phyloP scores from a whole-genome alignment of 2,113 vertebrate genomes.

The Glareola pratincola region DNA sequence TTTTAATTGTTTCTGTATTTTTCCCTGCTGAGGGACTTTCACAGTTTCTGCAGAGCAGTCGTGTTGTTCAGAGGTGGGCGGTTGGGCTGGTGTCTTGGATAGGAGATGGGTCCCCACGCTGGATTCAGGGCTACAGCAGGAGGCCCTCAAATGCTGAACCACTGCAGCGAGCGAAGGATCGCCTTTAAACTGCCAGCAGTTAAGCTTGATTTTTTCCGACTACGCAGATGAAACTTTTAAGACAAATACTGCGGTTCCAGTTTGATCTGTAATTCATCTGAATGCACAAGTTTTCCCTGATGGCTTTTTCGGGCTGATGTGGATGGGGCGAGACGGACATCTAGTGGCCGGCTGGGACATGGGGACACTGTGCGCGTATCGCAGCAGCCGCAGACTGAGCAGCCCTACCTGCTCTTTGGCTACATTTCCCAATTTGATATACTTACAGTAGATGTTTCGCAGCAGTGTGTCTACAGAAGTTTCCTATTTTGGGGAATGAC shows the following conservation, averaged over 20 bases:
- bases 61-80: neutral
- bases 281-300: neutral
- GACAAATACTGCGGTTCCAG: neutral
- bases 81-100: neutral
- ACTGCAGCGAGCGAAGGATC: rapidly evolving
- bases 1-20: neutral
- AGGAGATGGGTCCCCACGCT: neutral
- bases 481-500: neutral
- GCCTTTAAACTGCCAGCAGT: neutral
- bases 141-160: neutral
- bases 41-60: neutral
- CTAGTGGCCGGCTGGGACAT: constrained; percentile 13
- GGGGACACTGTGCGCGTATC: neutral
- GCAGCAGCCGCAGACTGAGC: neutral
- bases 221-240: neutral
- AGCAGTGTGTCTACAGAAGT: neutral
- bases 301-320: neutral
- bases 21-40: neutral
- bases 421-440: neutral
- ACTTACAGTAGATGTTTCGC: neutral
- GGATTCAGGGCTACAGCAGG: neutral
- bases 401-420: neutral
- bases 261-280: neutral
- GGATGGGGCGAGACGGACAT: constrained; percentile 15
- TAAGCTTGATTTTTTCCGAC: neutral